Evolutionary conservation across 1,140 invertebrate genomes (phyloP), one percentile per base, ranked within the genome.

Genomic region (Potamilus streckersoni): DNA sequence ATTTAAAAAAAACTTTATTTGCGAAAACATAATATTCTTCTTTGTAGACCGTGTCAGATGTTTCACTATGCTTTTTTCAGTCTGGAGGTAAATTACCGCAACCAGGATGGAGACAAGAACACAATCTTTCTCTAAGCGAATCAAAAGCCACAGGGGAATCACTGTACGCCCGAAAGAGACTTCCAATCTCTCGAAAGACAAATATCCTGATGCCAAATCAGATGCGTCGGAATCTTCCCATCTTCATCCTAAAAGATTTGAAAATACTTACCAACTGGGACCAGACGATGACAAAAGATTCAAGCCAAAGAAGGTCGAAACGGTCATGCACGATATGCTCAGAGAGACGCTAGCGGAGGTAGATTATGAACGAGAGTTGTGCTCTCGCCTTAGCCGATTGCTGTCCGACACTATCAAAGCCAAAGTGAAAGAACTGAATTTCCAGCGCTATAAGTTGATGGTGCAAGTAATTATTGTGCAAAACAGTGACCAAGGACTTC

Each of bases 381-480:
- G 78, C 31, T 65, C 69, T 27, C 61, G 69, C 16, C 71, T 79
- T 64, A 73, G 69, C 57, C 73, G 76, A 31, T 58, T 69, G 55
- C 55, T 79, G 20, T 62, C 78, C n/a, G 78, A 82, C 61, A 69
- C 80, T 1, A 81, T 83, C 59, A 76, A 79, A 59, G 69, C 58
- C 14, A 66, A 68, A 31, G 74, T 83, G 65, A 83, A 83, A 61
- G 74, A 79, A 63, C 74, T 83, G 27, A 71, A 69, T 27, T 78
- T 67, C 58, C 60, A 66, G 31, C 31, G 84, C 19, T 85, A 84
- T 60, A 84, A 84, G 61, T n/a, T 83, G 14, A 76, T 85, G 16
- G 72, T 78, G 49, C 74, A 79, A 20, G 79, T 82, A 19, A 70
- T 78, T 8, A 81, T 85, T 38, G 81, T 79, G 20, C 78, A 84